These are phyloP conservation scores for Fregetta grallaria DNA, from an alignment of 2,113 vertebrate species.

Conservation along the genomic window DNA sequence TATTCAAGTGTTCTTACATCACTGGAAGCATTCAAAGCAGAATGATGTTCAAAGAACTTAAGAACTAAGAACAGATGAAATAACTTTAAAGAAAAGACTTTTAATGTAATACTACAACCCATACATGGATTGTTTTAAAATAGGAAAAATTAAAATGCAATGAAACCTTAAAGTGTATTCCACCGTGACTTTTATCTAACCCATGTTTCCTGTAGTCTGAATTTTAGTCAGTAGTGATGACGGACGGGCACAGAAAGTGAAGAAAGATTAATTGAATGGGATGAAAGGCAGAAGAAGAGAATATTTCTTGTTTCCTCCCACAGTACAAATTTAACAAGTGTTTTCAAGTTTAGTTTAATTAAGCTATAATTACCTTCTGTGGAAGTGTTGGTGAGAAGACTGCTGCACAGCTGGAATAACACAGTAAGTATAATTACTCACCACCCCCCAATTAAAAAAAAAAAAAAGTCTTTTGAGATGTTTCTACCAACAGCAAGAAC, in stretches of 20 bases:
- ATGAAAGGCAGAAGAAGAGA: not conserved
- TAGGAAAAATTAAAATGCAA: not conserved
- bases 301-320: conserved; percentile 26
- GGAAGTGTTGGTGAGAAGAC: conserved; percentile 14
- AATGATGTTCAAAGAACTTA: not conserved
- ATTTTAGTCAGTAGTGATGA: not conserved
- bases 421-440: not conserved
- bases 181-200: not conserved
- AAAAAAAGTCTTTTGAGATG: not conserved
- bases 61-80: not conserved
- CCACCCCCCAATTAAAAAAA: not conserved
- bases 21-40: not conserved
- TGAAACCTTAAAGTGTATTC: not conserved
- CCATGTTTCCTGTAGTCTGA: not conserved
- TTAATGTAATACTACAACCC: not conserved
- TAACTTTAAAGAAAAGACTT: not conserved
- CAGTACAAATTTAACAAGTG: conserved; percentile 45
- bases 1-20: not conserved
- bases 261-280: not conserved
- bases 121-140: not conserved
- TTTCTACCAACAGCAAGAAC: not conserved
- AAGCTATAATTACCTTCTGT: conserved; percentile 29
- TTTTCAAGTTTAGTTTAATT: conserved; percentile 41
- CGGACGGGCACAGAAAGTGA: not conserved
- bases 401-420: conserved; percentile 29